phyloP scores from a whole-genome alignment of 2,888 invertebrate genomes.

The Celastrina argiolus region DNA sequence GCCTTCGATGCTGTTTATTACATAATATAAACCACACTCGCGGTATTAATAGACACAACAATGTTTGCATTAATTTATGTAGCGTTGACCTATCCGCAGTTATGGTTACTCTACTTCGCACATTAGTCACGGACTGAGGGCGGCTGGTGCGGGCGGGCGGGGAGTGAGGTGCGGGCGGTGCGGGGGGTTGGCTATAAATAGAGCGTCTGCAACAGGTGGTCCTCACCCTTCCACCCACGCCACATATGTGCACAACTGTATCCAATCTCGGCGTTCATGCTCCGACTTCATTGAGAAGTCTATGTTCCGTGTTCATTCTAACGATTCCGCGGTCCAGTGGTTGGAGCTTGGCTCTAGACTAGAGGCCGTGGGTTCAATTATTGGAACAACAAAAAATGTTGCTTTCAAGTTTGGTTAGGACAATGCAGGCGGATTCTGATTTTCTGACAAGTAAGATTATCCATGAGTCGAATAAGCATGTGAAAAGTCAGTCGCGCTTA shows the following conservation, averaged over 20 bases:
- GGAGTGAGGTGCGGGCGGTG: slow-evolving; percentile 32
- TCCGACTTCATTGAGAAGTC: neutral
- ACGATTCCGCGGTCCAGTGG: too few relatives aligned
- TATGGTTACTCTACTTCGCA: slow-evolving; percentile 45
- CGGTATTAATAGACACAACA: neutral
- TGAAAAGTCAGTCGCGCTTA: too few relatives aligned
- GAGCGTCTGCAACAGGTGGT: slow-evolving; percentile 67
- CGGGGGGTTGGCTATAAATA: slow-evolving; percentile 58
- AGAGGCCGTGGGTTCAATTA: too few relatives aligned
- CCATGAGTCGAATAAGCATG: too few relatives aligned
- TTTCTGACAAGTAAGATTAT: too few relatives aligned
- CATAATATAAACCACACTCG: slow-evolving; percentile 5
- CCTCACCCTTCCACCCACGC: slow-evolving; percentile 45
- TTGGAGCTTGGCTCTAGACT: too few relatives aligned
- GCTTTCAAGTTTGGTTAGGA: too few relatives aligned
- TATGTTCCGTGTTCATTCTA: neutral
- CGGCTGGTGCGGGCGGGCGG: slow-evolving; percentile 49
- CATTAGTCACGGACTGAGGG: slow-evolving; percentile 72
- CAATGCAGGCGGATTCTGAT: too few relatives aligned
- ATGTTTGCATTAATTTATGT: slow-evolving; percentile 16
- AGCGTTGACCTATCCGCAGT: slow-evolving; percentile 27
- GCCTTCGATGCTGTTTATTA: neutral
- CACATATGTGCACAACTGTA: slow-evolving; percentile 29
- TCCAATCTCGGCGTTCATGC: slow-evolving; percentile 27
- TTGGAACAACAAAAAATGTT: too few relatives aligned